A percentile compares a stretch with the other conserved stretches of the same genome.
Conservation (phyloP, 2,888 invertebrate species). For the Thecophora atra region DNA sequence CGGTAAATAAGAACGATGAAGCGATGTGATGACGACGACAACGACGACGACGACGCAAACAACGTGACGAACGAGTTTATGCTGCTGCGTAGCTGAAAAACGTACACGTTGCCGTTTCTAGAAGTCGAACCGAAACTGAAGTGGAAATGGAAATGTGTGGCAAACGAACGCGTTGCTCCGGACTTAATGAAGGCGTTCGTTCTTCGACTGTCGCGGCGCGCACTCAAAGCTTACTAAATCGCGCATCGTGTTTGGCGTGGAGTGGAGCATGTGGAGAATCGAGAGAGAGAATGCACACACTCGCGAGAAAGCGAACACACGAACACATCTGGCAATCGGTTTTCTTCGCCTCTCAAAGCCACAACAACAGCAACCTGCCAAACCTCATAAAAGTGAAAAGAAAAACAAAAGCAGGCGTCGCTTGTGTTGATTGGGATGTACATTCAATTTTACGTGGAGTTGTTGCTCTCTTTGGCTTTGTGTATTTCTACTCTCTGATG, state of each 20-base stretch:
- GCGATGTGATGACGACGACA: background rate
- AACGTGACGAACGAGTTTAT: background rate
- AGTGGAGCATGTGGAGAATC: background rate
- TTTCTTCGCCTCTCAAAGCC: background rate
- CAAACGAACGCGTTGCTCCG: background rate
- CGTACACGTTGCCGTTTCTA: background rate
- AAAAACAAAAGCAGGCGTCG: background rate
- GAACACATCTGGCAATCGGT: too few species aligned
- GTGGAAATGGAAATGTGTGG: background rate
- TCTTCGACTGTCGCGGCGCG: constrained; percentile 33
- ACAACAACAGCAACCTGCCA: background rate
- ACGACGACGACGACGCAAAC: background rate
- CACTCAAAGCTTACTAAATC: constrained; percentile 34
- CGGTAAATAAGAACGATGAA: too few species aligned
- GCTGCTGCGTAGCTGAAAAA: background rate
- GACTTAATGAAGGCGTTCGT: background rate
- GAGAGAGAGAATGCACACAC: background rate
- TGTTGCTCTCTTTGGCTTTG: too few species aligned
- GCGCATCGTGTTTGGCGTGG: constrained; percentile 20
- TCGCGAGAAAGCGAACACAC: background rate
- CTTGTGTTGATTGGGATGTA: too few species aligned
- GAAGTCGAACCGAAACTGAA: too few species aligned
- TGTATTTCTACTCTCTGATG: too few species aligned
- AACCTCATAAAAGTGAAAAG: background rate
- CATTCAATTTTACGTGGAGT: too few species aligned